Evolutionary conservation across 2,113 vertebrate species (phyloP), one percentile per base, ranked within the genome.

Genomic region (Oophaga pumilio): DNA sequence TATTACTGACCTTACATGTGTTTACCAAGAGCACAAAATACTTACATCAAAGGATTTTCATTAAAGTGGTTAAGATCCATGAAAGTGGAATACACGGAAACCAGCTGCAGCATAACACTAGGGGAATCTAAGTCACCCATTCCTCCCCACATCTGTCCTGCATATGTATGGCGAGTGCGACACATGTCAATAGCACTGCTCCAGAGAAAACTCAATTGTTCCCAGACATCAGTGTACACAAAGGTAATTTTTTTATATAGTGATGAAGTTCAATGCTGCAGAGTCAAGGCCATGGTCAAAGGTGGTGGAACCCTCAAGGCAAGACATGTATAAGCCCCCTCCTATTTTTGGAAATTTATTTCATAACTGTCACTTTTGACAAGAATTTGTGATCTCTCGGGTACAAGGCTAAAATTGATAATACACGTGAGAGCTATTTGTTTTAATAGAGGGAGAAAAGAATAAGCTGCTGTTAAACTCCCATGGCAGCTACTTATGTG

Each of bases 61-160:
- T 81, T 81, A 33, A 82, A 82, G 80, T n/a, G 59, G 14, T 33
- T 82, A 24, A 33, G 7, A 52, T 68, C 33, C 15, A 18, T 82
- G 20, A 68, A 66, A 66, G 6, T 10, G 20, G 26, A 64, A 22
- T 50, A 24, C 22, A 82, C 13, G 4, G 10, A 82, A 66, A 14
- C 59, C 80, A 82, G 24, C 33, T 82, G 80, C 22, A 50, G 57
- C 80, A 82, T 82, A 17, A 82, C 62, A 50, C 52, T 15, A 50
- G n/a, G 43, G 50, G 57, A 43, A 14, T 49, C 43, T 8, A 24
- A 80, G 26, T 77, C 50, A n/a, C 15, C 13, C 8, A 8, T n/a
- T 28, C 56, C 9, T 79, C 22, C 17, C n/a, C 76, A 78, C 77
- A 79, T 56, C 53, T 79, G 77, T 79, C 6, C 53, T 7, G 26